phyloP scores from a whole-genome alignment of 2,113 vertebrate genomes.

The Mormyrus lacerda region DNA sequence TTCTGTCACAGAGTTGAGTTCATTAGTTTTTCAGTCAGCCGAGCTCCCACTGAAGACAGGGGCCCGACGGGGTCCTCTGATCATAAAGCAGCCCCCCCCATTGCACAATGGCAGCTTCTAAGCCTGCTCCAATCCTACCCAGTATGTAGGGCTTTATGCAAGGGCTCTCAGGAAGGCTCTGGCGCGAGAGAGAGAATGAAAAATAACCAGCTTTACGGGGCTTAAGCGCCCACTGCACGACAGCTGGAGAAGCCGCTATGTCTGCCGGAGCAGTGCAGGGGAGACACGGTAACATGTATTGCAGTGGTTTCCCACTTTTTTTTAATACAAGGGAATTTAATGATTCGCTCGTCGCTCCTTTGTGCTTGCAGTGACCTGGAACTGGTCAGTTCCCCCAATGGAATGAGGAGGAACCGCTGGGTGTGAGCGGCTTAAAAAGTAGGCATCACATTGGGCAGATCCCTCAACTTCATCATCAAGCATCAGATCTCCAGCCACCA shows the following conservation, averaged over 20 bases:
- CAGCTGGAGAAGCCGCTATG: not conserved
- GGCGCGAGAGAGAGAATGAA: not conserved
- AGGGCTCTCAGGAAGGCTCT: not conserved
- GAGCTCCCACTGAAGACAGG: not conserved
- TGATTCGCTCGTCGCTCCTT: not conserved
- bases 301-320: not conserved
- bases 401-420: not conserved
- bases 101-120: not conserved
- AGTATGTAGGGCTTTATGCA: not conserved
- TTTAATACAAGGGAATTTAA: not conserved
- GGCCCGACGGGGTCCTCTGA: not conserved
- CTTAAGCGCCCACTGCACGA: not conserved
- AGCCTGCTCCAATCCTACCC: not conserved
- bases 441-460: not conserved
- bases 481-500: slow-evolving; percentile 14
- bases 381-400: not conserved
- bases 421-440: not conserved
- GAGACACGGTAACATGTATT: not conserved
- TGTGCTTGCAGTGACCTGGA: not conserved
- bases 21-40: not conserved
- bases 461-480: slow-evolving; percentile 10
- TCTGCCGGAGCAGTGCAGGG: not conserved
- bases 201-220: not conserved
- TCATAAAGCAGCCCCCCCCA: not conserved
- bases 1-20: not conserved